Conservation (phyloP, 2,113 vertebrate species). For the Lipotes vexillifer region DNA sequence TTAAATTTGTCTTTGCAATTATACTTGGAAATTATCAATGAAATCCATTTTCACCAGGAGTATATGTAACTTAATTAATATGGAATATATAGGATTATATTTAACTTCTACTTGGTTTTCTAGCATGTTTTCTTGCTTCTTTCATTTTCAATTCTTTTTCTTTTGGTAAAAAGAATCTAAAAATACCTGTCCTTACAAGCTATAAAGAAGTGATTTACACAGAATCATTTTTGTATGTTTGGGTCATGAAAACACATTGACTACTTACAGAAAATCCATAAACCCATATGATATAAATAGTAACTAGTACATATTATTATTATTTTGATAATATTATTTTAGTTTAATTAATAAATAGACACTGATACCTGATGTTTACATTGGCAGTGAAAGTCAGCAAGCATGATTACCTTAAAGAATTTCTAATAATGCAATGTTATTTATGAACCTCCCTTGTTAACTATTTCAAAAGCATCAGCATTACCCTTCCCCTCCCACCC, state of each 20-base stretch:
- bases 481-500: neutral
- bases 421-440: neutral
- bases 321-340: neutral
- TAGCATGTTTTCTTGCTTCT: neutral
- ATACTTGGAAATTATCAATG: neutral
- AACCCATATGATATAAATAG: neutral
- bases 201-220: neutral
- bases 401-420: neutral
- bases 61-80: neutral
- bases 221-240: neutral
- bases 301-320: neutral
- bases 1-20: neutral
- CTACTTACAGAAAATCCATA: neutral
- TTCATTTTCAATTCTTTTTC: neutral
- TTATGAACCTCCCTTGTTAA: neutral
- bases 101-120: neutral
- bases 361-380: neutral
- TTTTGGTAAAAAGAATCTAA: neutral
- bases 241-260: neutral
- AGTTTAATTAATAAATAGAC: neutral
- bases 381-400: neutral
- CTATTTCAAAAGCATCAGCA: neutral
- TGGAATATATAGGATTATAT: neutral
- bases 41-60: neutral
- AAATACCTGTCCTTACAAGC: neutral